Evolutionary conservation across 1,140 invertebrate genomes (phyloP).

Genomic region (Brachystomella parvula): DNA sequence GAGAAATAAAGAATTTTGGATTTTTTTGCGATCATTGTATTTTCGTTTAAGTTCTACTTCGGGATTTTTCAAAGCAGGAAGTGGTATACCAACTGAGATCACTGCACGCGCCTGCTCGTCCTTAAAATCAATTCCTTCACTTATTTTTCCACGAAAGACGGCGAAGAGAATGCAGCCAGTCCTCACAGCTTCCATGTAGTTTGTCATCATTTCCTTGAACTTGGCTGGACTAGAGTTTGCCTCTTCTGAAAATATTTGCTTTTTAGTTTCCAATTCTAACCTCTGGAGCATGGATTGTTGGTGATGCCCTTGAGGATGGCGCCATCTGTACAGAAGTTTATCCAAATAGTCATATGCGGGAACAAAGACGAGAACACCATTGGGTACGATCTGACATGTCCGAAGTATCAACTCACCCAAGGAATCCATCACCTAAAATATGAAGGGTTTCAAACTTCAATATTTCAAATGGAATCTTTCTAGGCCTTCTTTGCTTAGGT

Average conservation of each 20-base stretch:
- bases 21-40: conserved; percentile 14
- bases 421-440: conserved; percentile 44
- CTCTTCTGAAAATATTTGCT: conserved; percentile 24
- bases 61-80: background rate
- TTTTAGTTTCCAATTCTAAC: conserved; percentile 5
- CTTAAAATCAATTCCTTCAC: conserved; percentile 56
- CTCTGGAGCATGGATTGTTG: too few species aligned
- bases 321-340: conserved; percentile 44
- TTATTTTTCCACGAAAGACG: conserved; percentile 52
- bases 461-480: background rate
- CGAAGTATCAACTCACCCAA: conserved; percentile 44
- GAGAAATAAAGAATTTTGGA: background rate
- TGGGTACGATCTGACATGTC: conserved; percentile 49
- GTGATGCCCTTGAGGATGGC: background rate
- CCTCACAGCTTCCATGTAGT: conserved; percentile 46
- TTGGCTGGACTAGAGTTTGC: too few species aligned
- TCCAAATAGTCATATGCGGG: conserved; percentile 51
- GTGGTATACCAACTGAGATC: conserved; percentile 40
- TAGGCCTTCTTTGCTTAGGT: conserved; percentile 28
- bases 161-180: conserved; percentile 49
- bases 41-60: conserved; percentile 5
- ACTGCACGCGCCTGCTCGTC: conserved; percentile 54
- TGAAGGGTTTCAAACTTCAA: conserved; percentile 8
- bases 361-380: conserved; percentile 54
- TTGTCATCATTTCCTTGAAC: conserved; percentile 45